Percentiles rank a stretch among this genome's conserved stretches.
These are phyloP conservation scores for Epinotia demarniana DNA, from an alignment of 2,888 invertebrate genomes.

Conservation along the genomic window DNA sequence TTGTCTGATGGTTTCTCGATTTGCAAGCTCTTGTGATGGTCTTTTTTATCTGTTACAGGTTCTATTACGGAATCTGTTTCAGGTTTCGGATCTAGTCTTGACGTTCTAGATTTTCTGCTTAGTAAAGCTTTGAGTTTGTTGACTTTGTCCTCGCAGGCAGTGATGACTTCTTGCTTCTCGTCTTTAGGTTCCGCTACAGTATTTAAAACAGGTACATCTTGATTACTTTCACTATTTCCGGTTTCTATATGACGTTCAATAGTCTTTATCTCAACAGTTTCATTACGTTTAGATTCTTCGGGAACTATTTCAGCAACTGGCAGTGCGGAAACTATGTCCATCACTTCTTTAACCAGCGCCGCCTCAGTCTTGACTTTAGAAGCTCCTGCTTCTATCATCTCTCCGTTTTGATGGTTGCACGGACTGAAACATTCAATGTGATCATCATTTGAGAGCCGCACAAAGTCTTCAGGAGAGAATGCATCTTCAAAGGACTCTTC, in stretches of 20 bases:
- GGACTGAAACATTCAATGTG: conserved; percentile 63
- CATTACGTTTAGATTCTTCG: neutral
- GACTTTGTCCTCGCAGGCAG: conserved; percentile 74
- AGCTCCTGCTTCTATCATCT: conserved; percentile 58
- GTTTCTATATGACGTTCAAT: conserved; percentile 46
- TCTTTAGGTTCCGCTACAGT: conserved; percentile 28
- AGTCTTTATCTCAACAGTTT: neutral
- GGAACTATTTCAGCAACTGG: conserved; percentile 2
- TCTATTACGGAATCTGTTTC: conserved; percentile 49
- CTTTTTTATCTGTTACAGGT: conserved; percentile 44
- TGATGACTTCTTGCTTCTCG: conserved; percentile 56
- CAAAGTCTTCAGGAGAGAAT: conserved; percentile 68
- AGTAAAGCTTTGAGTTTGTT: conserved; percentile 68
- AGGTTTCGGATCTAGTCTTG: conserved; percentile 47
- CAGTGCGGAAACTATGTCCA: conserved; percentile 46
- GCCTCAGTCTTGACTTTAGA: conserved; percentile 61
- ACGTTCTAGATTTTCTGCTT: conserved; percentile 54
- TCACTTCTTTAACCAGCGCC: conserved; percentile 51
- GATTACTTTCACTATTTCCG: conserved; percentile 34
- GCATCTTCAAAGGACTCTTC: conserved; percentile 75
- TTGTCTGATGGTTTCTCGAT: conserved; percentile 58
- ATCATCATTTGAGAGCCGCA: conserved; percentile 58
- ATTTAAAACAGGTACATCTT: conserved; percentile 23
- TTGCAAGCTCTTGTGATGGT: conserved; percentile 51
- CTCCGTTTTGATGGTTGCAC: conserved; percentile 55